Evolutionary conservation across 1,140 invertebrate genomes (phyloP), one percentile per base, ranked within the genome.

Genomic region (Drosophila mauritiana): DNA sequence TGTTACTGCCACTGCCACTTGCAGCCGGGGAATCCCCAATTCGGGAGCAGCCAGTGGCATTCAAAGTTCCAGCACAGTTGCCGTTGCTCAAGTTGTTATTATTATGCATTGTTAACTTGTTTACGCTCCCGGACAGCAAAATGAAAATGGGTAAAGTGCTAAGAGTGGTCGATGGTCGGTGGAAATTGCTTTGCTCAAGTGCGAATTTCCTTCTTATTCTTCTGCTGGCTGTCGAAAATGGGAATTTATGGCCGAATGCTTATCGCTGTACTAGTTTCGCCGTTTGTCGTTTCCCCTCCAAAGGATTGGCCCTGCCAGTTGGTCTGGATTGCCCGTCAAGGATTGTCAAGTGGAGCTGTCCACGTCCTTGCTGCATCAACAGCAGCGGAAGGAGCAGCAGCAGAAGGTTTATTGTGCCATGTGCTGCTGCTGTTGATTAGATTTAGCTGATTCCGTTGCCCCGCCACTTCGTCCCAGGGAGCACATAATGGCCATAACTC

Each of bases 401-500:
- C 12, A 22, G 17, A 13, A 20, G 49, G 31, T 52, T 45, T 57
- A 45, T 43, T 37, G 34, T 56, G n/a, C 36, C 3, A 31, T 11
- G 1, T 42, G 22, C 36, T 52, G n/a, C 15, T 31, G 25, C 65
- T 67, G 27, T 42, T 77, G 74, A 78, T 77, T 78, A 77, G 74
- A 78, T 77, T 70, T 51, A 22, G 27, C 58, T 31, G 57, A 43
- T 67, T 27, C 7, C 3, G 8, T 8, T 31, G 31, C 31, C 31
- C 8, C 31, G 31, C 31, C 31, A 31, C 31, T 31, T 8, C 64
- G 52, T 43, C 34, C n/a, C 46, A 17, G 8, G 8, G 25, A 73
- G 52, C 72, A 46, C 46, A 75, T 53, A 40, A 76, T 56, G 46
- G 42, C 53, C 68, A 70, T 72, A 70, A 70, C 27, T 70, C 65